Percentiles rank a stretch among this genome's conserved stretches.
Conservation (phyloP, 2,797 vertebrate species). For the Echiichthys vipera region DNA sequence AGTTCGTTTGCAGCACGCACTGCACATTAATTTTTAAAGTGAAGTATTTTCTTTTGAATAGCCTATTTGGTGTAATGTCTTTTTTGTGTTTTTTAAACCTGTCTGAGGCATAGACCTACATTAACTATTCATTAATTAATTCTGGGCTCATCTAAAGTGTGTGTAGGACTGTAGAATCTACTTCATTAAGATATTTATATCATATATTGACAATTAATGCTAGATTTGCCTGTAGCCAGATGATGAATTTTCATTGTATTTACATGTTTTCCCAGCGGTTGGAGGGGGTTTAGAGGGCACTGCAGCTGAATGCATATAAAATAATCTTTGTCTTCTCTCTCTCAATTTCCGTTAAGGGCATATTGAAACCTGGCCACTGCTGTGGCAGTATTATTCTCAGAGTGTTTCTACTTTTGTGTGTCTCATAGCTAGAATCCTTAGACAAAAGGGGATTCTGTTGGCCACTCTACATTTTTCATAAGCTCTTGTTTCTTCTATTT, state of each 20-base stretch:
- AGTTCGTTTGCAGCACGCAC: constrained; percentile 65
- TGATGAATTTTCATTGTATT: constrained; percentile 64
- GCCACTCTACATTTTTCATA: constrained; percentile 22
- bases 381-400: constrained; percentile 23
- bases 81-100: constrained; percentile 12
- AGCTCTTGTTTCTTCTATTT: constrained; percentile 49
- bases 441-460: constrained; percentile 25
- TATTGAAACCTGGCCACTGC: constrained; percentile 24
- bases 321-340: constrained; percentile 41
- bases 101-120: background rate
- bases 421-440: background rate
- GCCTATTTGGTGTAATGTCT: constrained; percentile 29
- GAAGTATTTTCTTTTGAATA: constrained; percentile 52
- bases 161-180: constrained; percentile 17
- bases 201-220: constrained; percentile 42
- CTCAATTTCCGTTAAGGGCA: constrained; percentile 38
- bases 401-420: constrained; percentile 32
- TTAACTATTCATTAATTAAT: constrained; percentile 3
- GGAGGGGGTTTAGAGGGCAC: constrained; percentile 37
- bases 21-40: constrained; percentile 64
- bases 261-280: constrained; percentile 58
- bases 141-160: constrained; percentile 18
- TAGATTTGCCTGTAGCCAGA: constrained; percentile 44
- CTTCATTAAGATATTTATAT: constrained; percentile 45
- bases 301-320: constrained; percentile 49